Base-by-base conservation (phyloP, 1,140 invertebrate genomes). In the Caenorhabditis tropicalis region DNA sequence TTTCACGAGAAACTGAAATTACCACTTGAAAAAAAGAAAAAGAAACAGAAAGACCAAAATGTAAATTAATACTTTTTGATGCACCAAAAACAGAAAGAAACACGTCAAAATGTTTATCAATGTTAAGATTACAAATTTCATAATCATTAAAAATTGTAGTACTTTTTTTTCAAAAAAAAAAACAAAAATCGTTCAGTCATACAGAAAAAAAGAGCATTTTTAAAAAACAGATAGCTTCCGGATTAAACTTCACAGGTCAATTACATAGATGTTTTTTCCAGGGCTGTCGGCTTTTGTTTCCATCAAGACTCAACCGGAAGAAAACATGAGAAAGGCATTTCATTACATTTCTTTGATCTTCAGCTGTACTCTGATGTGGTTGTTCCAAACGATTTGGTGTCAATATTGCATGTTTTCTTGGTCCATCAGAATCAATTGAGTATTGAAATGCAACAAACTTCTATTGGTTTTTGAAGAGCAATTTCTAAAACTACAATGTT, bases 321-420 rank as follows among this genome's bases (percentile, higher is more conserved):
- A 39, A 24, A 74, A 24, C 53, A 56, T 9, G 21, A 74, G 9
- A n/a, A 65, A 65, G 33, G 65, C 65, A 33, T 74, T 74, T 33
- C 58, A 65, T 74, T 74, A 24, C 65, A 74, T 43, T 27, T n/a
- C 21, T 56, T 74, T 74, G 36, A 43, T 74, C n/a, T 74, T 19
- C 21, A 74, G 65, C 4, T 74, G 65, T 74, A 43, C 65, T 43
- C 21, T 43, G 65, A 24, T 74, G 33, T 27, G 2, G 16, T 65
- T 36, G 33, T 65, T 36, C 9, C 12, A 10, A 15, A 15, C 9
- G 24, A 24, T 27, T 24, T 27, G 24, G n/a, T 51, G 48, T 19
- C 48, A 51, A 19, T 51, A 19, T 15, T 51, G 48, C n/a, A 19
- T 51, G 48, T 51, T 16, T 1, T 51, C 5, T 19, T 51, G 48